Conservation (phyloP, 2,888 invertebrate species). For the Cacoxenus indagator region DNA sequence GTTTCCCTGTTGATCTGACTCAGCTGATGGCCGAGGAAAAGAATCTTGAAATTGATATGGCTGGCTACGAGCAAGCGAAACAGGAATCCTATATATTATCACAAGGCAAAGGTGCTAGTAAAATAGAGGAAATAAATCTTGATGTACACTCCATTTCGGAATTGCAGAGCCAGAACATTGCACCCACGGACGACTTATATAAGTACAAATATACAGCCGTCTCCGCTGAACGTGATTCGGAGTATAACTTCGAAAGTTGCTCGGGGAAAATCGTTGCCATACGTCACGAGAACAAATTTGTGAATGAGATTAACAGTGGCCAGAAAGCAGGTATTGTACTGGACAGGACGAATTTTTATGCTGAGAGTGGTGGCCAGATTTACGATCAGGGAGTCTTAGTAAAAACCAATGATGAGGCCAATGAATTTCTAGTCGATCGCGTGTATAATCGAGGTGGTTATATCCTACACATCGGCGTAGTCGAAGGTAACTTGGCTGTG, state of each 20-base stretch:
- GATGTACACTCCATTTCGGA: conserved; percentile 96
- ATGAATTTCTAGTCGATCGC: conserved; percentile 92
- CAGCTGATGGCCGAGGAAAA: conserved; percentile 98
- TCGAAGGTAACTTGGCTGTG: conserved; percentile 85
- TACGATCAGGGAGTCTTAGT: conserved; percentile 94
- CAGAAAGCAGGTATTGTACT: conserved; percentile 93
- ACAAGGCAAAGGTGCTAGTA: conserved; percentile 86
- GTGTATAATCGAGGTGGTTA: conserved; percentile 97
- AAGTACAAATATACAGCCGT: conserved; percentile 90
- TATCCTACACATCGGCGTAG: conserved; percentile 91
- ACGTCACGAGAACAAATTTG: conserved; percentile 85
- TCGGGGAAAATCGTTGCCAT: conserved; percentile 86
- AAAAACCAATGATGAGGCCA: conserved; percentile 85
- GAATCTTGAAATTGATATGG: conserved; percentile 88
- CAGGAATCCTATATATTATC: conserved; percentile 90
- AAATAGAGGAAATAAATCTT: conserved; percentile 87
- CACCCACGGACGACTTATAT: conserved; percentile 88
- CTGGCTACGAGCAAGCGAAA: conserved; percentile 91
- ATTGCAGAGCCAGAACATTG: conserved; percentile 82
- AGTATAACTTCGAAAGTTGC: conserved; percentile 83
- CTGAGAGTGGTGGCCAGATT: conserved; percentile 99
- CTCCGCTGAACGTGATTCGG: conserved; percentile 76
- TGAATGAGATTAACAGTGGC: conserved; percentile 83
- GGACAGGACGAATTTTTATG: conserved; percentile 95
- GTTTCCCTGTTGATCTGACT: conserved; percentile 98